A percentile compares a stretch with the other conserved stretches of the same genome.
These are phyloP conservation scores for Leptinotarsa rubiginosa DNA, from an alignment of 2,888 invertebrate genomes.

Conservation along the genomic window DNA sequence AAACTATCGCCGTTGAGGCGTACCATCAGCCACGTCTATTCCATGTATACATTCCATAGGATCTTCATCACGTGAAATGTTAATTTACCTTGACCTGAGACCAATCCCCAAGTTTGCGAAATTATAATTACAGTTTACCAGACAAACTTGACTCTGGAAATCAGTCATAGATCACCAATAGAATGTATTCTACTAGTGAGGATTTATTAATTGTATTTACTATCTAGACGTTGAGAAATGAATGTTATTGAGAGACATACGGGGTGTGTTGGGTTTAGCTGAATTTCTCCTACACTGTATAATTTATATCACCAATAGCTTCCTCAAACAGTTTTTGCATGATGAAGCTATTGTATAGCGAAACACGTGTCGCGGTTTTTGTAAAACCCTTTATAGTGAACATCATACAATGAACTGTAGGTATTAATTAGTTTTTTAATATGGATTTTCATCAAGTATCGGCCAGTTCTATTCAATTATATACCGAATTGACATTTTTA, in stretches of 20 bases:
- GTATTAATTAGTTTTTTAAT: no score
- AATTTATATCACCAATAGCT: no score
- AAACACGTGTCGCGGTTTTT: no score
- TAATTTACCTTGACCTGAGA: conserved; percentile 31
- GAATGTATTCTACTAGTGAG: not conserved
- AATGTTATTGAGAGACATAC: not conserved
- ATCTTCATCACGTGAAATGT: conserved; percentile 20
- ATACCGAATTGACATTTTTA: no score
- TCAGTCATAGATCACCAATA: not conserved
- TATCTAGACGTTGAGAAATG: not conserved
- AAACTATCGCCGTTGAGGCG: not conserved
- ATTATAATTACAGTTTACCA: conserved; percentile 16
- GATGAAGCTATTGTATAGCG: no score
- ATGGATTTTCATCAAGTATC: no score
- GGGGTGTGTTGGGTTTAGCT: no score
- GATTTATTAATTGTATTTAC: not conserved
- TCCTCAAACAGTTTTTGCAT: no score
- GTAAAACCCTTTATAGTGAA: no score
- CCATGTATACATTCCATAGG: conserved; percentile 13
- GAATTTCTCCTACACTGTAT: no score
- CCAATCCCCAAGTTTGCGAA: conserved; percentile 28
- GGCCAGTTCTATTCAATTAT: no score
- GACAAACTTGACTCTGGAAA: conserved; percentile 10
- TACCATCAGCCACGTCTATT: not conserved
- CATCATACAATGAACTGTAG: no score